Conservation (phyloP, 2,797 vertebrate species). For the Notolepis coatsorum region DNA sequence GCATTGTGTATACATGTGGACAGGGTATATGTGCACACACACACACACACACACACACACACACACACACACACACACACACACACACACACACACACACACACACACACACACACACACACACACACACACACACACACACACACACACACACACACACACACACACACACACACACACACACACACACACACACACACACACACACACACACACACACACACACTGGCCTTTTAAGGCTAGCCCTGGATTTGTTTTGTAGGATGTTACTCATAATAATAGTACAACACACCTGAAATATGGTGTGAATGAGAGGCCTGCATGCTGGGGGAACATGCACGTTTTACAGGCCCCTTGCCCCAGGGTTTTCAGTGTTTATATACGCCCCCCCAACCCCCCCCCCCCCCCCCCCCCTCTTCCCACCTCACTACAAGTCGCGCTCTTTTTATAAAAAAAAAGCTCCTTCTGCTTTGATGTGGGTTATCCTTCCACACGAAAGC, state of each 20-base stretch:
- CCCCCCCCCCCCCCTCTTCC: constrained; percentile 42
- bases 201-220: constrained; percentile 12
- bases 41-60: constrained; percentile 37
- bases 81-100: not conserved
- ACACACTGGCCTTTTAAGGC: constrained; percentile 49
- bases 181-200: constrained; percentile 17
- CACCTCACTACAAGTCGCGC: constrained; percentile 33
- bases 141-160: constrained; percentile 13
- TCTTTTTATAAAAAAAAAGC: constrained; percentile 52
- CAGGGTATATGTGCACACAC: constrained; percentile 3
- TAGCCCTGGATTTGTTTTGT: constrained; percentile 43
- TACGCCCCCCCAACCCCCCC: constrained; percentile 14
- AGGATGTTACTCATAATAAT: constrained; percentile 54
- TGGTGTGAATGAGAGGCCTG: constrained; percentile 52
- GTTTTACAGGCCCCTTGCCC: constrained; percentile 56
- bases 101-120: constrained; percentile 4
- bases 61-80: constrained; percentile 14
- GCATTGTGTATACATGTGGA: constrained; percentile 9
- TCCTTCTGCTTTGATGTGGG: constrained; percentile 69
- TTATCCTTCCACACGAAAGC: constrained; percentile 41
- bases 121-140: constrained; percentile 27
- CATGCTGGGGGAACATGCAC: constrained; percentile 32
- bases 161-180: constrained; percentile 7
- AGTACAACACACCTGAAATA: constrained; percentile 66
- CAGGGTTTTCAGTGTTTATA: constrained; percentile 58